Conservation (phyloP, 1,140 invertebrate genomes). For the Philopotamus ludificatus region DNA sequence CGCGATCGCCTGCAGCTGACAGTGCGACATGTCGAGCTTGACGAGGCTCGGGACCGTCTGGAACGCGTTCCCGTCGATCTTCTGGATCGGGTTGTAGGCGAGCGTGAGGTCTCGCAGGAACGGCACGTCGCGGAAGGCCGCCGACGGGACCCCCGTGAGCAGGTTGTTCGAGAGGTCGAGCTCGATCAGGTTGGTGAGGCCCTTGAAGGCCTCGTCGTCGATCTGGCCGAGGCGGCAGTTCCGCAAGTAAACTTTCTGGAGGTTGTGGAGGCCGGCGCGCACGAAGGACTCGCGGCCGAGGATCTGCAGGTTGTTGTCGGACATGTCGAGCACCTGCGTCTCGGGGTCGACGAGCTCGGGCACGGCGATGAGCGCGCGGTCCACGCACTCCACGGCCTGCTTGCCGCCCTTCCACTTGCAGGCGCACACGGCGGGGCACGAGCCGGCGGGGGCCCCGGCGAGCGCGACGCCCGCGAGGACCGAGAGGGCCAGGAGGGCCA, state of each 20-base stretch:
- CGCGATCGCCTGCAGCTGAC: constrained; percentile 74
- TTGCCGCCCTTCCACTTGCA: constrained; percentile 94
- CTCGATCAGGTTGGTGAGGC: constrained; percentile 84
- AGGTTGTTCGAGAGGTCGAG: constrained; percentile 83
- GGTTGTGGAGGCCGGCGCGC: constrained; percentile 75
- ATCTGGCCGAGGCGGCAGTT: constrained; percentile 82
- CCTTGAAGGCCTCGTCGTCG: constrained; percentile 76
- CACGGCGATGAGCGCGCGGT: constrained; percentile 76
- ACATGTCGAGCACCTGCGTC: constrained; percentile 87
- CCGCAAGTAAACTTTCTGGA: constrained; percentile 81
- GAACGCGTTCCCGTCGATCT: constrained; percentile 75
- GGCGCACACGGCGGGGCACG: constrained; percentile 75
- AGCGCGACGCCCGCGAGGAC: constrained; percentile 46
- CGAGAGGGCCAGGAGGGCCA: constrained; percentile 48
- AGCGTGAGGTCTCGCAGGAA: constrained; percentile 79
- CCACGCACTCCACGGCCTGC: constrained; percentile 84
- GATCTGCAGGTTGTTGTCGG: constrained; percentile 80
- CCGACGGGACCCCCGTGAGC: constrained; percentile 73
- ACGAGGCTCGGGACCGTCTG: constrained; percentile 71
- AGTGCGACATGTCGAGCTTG: constrained; percentile 81
- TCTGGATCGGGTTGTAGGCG: constrained; percentile 77
- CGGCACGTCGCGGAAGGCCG: constrained; percentile 72
- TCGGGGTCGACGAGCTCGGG: constrained; percentile 80
- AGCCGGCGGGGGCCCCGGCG: constrained; percentile 51
- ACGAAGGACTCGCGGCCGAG: constrained; percentile 79